Base-by-base conservation (phyloP, 2,888 invertebrate species). In the Synanthedon formicaeformis region DNA sequence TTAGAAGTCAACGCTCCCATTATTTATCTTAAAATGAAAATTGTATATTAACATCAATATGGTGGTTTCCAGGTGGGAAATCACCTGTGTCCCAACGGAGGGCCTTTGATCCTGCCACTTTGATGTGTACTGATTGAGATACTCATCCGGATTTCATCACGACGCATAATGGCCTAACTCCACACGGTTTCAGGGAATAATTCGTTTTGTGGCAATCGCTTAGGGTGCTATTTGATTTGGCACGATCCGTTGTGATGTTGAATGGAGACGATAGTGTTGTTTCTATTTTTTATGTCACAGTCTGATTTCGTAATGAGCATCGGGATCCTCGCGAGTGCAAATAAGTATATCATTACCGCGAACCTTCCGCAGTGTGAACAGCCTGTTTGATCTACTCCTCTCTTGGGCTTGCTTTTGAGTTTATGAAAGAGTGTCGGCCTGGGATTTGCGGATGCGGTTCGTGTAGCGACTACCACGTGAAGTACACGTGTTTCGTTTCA, bases 221-320 rank as follows among this genome's bases (percentile, higher is more conserved):
- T 49, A 49, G 16, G 18, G 49, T 49, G 4, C 23, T 10, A 6
- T 23, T 49, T 16, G 16, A 14, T 49, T 2, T 12, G 49, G 6
- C 13, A 11, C 16, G 13, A 6, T 13, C 18, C 18, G 49, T n/a
- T 10, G 49, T 5, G 8, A 16, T 49, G 8, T 18, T 8, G 16
- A 8, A 5, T 14, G 49, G 11, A 10, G 23, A 16, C 16, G 49
- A 16, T 12, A 12, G 18, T 12, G 49, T 50, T 13, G 48, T 18
- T n/a, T 45, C 14, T 55, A 40, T 57, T 56, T 58, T 58, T 55
- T 53, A 45, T 34, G 54, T 56, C 50, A 49, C 54, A 53, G 49
- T 23, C 53, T 52, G 68, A 71, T 71, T 73, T 56, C 54, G 63
- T 73, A 70, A 75, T 75, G 73, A 75, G 75, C 71, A 67, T 54